phyloP scores from a whole-genome alignment of 2,797 vertebrate genomes.

The Sciaenops ocellatus region DNA sequence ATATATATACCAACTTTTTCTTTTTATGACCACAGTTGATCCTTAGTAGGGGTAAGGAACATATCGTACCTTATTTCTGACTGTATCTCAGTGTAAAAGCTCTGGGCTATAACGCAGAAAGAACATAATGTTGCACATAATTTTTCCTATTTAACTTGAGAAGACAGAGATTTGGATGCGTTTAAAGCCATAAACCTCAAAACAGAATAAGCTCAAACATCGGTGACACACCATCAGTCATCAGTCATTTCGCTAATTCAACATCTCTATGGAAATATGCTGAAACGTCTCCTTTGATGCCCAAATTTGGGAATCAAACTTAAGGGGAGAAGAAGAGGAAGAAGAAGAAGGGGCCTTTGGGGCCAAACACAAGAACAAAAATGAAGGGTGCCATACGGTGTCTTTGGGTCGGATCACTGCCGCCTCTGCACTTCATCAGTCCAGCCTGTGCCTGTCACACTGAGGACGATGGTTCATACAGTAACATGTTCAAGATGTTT shows the following conservation, averaged over 20 bases:
- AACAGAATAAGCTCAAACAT: constrained; percentile 19
- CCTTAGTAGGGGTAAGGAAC: background rate
- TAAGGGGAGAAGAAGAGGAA: background rate
- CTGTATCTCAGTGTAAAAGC: constrained; percentile 18
- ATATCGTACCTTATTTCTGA: background rate
- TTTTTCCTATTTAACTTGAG: background rate
- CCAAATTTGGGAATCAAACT: constrained; percentile 52
- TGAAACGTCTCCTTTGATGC: background rate
- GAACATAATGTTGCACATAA: background rate
- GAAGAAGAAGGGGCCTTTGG: background rate
- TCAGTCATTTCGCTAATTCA: constrained; percentile 13
- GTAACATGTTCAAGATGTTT: constrained; percentile 53
- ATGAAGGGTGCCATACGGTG: constrained; percentile 14
- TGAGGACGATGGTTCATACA: background rate
- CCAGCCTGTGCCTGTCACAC: background rate
- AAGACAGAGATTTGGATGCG: constrained; percentile 13
- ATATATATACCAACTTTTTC: background rate
- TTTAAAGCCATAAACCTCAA: constrained; percentile 23
- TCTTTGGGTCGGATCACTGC: background rate
- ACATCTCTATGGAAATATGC: constrained; percentile 11
- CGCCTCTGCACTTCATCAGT: constrained; percentile 39
- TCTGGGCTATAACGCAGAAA: background rate
- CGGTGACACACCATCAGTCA: constrained; percentile 1
- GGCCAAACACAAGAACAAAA: background rate
- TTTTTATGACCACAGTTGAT: constrained; percentile 23